Evolutionary conservation across 1,140 invertebrate species (phyloP).

Genomic region (Drosophila biarmipes): DNA sequence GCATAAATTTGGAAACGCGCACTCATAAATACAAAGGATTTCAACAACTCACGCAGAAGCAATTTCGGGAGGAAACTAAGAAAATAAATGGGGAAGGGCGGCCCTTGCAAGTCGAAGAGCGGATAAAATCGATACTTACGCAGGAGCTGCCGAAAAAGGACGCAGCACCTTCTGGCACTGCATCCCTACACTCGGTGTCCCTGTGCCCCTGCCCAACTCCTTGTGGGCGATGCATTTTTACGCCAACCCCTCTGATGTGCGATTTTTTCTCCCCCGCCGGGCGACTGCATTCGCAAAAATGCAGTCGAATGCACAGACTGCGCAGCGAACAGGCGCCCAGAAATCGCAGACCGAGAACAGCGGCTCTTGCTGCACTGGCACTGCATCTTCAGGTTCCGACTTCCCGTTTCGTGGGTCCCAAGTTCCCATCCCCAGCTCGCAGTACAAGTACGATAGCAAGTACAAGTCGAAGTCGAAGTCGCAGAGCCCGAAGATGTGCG

Average conservation of each 20-base stretch:
- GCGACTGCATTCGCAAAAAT: conserved; percentile 62
- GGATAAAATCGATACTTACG: conserved; percentile 69
- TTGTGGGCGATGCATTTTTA: conserved; percentile 48
- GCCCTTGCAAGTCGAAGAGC: conserved; percentile 32
- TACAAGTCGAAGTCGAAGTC: conserved; percentile 56
- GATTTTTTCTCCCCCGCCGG: conserved; percentile 36
- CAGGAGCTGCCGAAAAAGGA: conserved; percentile 17
- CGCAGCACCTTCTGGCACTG: conserved; percentile 3
- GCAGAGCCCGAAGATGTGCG: conserved; percentile 66
- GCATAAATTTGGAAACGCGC: conserved; percentile 40
- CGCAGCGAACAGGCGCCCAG: conserved; percentile 71
- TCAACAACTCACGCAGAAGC: conserved; percentile 17
- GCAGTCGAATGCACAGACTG: conserved; percentile 74
- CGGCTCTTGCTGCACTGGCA: conserved; percentile 47
- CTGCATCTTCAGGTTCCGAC: conserved; percentile 52
- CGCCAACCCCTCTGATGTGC: conserved; percentile 30
- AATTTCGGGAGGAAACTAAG: conserved; percentile 10
- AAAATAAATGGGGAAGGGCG: conserved; percentile 1
- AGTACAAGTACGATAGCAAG: conserved; percentile 22
- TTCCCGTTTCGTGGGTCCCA: background rate
- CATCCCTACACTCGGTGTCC: conserved; percentile 13
- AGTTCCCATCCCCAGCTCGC: background rate
- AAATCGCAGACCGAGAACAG: conserved; percentile 41
- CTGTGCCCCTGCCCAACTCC: background rate
- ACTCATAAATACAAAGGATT: conserved; percentile 57